These are phyloP conservation scores for Dicycla oo DNA, from an alignment of 2,888 invertebrate genomes.

Conservation along the genomic window DNA sequence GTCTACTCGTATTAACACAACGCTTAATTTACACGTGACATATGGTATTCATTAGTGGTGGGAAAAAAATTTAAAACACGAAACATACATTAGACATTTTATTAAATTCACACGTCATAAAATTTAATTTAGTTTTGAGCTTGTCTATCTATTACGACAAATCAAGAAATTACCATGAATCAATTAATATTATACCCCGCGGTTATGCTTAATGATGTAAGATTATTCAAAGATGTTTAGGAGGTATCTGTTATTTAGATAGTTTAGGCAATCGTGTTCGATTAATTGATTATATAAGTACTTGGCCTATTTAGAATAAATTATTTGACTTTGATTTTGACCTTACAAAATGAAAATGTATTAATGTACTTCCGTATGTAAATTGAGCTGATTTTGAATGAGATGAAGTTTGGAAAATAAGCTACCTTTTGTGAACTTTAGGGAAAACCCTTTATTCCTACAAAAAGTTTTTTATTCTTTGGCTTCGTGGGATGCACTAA, in stretches of 20 bases:
- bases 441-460: background rate
- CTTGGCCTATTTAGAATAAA: background rate
- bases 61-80: slow-evolving; percentile 71
- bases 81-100: slow-evolving; percentile 69
- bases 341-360: background rate
- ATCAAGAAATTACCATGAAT: slow-evolving; percentile 50
- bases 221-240: slow-evolving; percentile 31
- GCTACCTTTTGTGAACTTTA: background rate
- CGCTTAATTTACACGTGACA: slow-evolving; percentile 69
- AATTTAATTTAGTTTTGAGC: slow-evolving; percentile 44
- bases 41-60: slow-evolving; percentile 76
- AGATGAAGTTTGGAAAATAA: background rate
- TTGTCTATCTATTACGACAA: slow-evolving; percentile 31
- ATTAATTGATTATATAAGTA: slow-evolving; percentile 14
- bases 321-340: background rate
- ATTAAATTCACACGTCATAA: slow-evolving; percentile 64
- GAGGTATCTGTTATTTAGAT: slow-evolving; percentile 4
- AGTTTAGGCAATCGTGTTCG: slow-evolving; percentile 15
- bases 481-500: background rate
- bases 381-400: background rate
- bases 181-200: slow-evolving; percentile 42
- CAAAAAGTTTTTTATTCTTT: background rate
- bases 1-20: slow-evolving; percentile 73
- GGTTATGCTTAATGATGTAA: slow-evolving; percentile 34
- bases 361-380: background rate